These are phyloP conservation scores for Cuculus canorus DNA, from an alignment of 2,797 vertebrate species.

Conservation along the genomic window DNA sequence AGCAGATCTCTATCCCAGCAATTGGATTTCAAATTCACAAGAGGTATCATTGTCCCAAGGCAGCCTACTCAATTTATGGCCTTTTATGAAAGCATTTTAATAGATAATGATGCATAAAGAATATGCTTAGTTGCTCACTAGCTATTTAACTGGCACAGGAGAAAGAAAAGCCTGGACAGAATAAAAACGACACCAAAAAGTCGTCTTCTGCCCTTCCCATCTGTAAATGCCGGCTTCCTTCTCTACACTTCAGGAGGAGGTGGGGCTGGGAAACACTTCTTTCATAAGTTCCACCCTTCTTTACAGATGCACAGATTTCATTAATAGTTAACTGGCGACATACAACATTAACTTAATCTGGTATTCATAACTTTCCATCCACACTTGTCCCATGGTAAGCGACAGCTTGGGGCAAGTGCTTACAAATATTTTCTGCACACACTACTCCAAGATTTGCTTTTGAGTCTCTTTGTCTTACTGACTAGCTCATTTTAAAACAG, in stretches of 20 bases:
- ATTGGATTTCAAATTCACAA: not conserved
- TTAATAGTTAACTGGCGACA: slow-evolving; percentile 64
- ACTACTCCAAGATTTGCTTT: not conserved
- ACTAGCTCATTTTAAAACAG: not conserved
- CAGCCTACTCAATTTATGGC: not conserved
- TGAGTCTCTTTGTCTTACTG: not conserved
- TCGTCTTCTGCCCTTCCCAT: slow-evolving; percentile 45
- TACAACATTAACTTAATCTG: slow-evolving; percentile 52
- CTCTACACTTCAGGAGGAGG: slow-evolving; percentile 51
- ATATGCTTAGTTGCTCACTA: not conserved
- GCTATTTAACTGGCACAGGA: not conserved
- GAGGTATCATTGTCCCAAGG: slow-evolving; percentile 22
- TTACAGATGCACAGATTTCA: slow-evolving; percentile 65
- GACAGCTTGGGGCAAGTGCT: not conserved
- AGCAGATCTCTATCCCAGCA: slow-evolving; percentile 39
- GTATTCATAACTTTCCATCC: slow-evolving; percentile 32
- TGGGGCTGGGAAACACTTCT: slow-evolving; percentile 61
- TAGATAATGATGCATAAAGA: slow-evolving; percentile 18
- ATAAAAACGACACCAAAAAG: slow-evolving; percentile 32
- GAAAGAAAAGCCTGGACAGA: not conserved
- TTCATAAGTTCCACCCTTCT: slow-evolving; percentile 57
- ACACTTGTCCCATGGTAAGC: not conserved
- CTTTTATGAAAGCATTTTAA: slow-evolving; percentile 44
- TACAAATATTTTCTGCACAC: not conserved
- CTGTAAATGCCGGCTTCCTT: slow-evolving; percentile 33